Base-by-base conservation (phyloP, 2,797 vertebrate genomes). In the Botia kubotai region DNA sequence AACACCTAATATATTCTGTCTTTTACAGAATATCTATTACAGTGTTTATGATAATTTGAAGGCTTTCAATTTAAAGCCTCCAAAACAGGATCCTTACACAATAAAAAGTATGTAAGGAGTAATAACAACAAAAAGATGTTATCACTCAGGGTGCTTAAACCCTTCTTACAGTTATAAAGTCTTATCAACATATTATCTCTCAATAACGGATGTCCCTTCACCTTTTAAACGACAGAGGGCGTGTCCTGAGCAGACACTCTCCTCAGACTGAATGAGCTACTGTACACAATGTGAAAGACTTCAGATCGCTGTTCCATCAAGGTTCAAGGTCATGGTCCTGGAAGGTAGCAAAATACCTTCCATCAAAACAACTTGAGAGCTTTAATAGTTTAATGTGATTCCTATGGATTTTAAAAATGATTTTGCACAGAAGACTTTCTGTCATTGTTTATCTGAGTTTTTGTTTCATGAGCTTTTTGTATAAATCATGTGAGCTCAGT, bases 161-260 rank as follows among this genome's bases (percentile, higher is more conserved):
- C 33, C 0, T 58, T 69, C 16, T 33, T 72, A 65, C 67, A 50
- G 4, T 26, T n/a, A n/a, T 26, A n/a, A 43, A 63, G 7, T 55
- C 26, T 66, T 66, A 72, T 79, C 77, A 29, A 11, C n/a, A 14
- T 39, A 4, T 29, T 79, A 72, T 79, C 58, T 46, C n/a, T 55
- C 19, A 48, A 29, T 29, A 43, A 26, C 14, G 33, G 52, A 21
- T 39, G 14, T 53, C 19, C 23, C 36, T 79, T 71, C 63, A 71
- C 55, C 55, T 70, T n/a, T 46, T 68, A 65, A 77, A 58, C 65
- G 68, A 19, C 36, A 29, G 17, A 29, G 29, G 67, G 16, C 52
- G 57, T 29, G 23, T 69, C 55, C 43, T 62, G 17, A 36, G 53
- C 36, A 67, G 48, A 23, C 53, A 10, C 29, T 11, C 16, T 52